Evolutionary conservation across 2,888 invertebrate species (phyloP), one percentile per base, ranked within the genome.

Genomic region (Drosophila melanocephala): DNA sequence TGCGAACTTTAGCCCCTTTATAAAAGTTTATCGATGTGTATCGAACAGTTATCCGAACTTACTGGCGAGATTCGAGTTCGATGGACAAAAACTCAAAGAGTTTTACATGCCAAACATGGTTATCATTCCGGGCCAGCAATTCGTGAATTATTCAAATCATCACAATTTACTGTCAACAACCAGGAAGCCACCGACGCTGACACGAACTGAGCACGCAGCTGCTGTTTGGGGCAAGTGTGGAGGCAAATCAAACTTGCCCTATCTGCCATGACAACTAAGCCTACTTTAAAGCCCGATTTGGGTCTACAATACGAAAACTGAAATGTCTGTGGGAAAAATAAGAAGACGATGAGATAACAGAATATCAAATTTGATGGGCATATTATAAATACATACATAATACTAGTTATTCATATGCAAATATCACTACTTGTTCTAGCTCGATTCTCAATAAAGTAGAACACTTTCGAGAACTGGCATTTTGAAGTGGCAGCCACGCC

Each of bases 381-480:
- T 19, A 10, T n/a, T 42, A 10, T 5, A n/a, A n/a, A 42, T 42
- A 42, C 10, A 42, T n/a, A 10, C 3, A 30, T 39, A 51, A 37
- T 56, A 52, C 44, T 56, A 19, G 47, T 53, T 30, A 75, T 75
- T 75, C 76, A 42, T 64, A 79, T 74, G 77, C 79, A 79, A 77
- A 77, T 79, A 28, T 19, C 30, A 14, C 1, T 22, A 22, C 22
- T 5, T 16, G 37, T 14, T 65, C 28, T 3, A 35, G 33, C 35
- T 47, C 19, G 14, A 52, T 64, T 42, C 33, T 64, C 39, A 42
- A 59, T 47, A 53, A 75, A 55, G 50, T 76, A 63, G 79, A 77
- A 77, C 75, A 79, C 65, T 75, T 70, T 79, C 55, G 47, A 79
- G 61, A 73, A 77, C 69, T 65, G 52, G 69, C 52, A 61, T 57